Conservation (phyloP, 2,888 invertebrate species). For the Mermis nigrescens region DNA sequence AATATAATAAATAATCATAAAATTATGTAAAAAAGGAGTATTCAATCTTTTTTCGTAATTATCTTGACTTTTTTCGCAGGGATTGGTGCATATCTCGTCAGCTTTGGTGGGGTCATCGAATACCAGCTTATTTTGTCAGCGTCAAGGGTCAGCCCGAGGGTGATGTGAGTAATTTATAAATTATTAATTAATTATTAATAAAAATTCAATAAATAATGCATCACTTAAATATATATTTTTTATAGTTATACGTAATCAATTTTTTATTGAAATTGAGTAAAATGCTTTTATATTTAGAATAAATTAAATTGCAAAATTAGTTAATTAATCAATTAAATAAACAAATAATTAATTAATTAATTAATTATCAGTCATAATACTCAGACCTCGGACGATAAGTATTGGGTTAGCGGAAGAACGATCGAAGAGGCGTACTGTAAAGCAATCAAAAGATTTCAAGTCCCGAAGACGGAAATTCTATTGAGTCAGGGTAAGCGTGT, state of each 20-base stretch:
- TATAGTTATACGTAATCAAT: no score
- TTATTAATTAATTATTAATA: no score
- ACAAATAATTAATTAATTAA: no score
- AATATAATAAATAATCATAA: background rate
- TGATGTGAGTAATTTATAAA: constrained; percentile 27
- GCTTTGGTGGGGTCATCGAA: constrained; percentile 97
- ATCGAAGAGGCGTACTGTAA: constrained; percentile 57
- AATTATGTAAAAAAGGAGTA: no score
- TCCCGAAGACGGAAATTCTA: constrained; percentile 35
- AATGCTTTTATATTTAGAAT: no score
- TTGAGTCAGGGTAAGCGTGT: constrained; percentile 35
- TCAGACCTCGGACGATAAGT: constrained; percentile 36
- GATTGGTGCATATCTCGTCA: constrained; percentile 97
- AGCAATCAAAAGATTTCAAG: constrained; percentile 51
- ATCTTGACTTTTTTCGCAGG: constrained; percentile 35
- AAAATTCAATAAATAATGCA: no score
- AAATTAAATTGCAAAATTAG: no score
- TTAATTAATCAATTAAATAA: no score
- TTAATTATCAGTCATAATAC: no score
- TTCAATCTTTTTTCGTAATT: constrained; percentile 3
- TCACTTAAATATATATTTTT: no score
- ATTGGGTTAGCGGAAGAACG: constrained; percentile 45
- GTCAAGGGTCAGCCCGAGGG: constrained; percentile 38
- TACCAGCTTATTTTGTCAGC: constrained; percentile 70
- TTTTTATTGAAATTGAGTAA: no score